A percentile compares a stretch with the other conserved stretches of the same genome.
Evolutionary conservation across 2,888 invertebrate species (phyloP).

Genomic region (Salticus scenicus): DNA sequence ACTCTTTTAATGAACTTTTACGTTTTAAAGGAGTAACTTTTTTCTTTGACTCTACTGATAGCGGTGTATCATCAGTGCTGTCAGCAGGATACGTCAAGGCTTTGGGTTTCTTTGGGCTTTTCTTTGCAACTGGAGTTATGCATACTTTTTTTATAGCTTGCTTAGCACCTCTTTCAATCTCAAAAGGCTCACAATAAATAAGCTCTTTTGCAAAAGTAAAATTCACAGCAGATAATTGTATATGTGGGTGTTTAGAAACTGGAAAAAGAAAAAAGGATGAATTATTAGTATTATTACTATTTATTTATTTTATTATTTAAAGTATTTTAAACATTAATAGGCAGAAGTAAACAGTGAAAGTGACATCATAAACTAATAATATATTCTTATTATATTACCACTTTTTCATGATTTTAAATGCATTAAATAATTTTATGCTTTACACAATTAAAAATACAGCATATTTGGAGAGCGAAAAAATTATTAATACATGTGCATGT

Average conservation of each 20-base stretch:
- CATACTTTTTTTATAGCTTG: slow-evolving; percentile 4
- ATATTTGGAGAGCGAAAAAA: no score
- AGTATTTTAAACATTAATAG: neutral
- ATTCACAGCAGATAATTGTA: slow-evolving; percentile 17
- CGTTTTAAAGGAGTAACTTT: neutral
- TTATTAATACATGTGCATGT: no score
- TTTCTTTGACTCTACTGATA: neutral
- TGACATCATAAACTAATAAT: no score
- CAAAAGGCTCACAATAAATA: slow-evolving; percentile 55
- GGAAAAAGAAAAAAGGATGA: neutral
- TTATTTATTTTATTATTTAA: neutral
- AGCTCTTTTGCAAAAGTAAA: slow-evolving; percentile 56
- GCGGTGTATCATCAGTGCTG: neutral
- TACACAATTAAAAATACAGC: no score
- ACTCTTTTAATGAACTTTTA: neutral
- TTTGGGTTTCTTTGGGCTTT: slow-evolving; percentile 13
- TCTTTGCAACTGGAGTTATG: neutral
- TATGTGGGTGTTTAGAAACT: slow-evolving; percentile 30
- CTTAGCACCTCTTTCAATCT: slow-evolving; percentile 55
- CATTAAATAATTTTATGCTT: no score
- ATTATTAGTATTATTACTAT: neutral
- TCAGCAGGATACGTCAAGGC: no score
- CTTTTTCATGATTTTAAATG: no score
- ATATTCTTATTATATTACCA: no score
- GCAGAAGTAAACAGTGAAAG: no score